Conservation (phyloP, 2,888 invertebrate genomes). For the Entomobrya proxima region DNA sequence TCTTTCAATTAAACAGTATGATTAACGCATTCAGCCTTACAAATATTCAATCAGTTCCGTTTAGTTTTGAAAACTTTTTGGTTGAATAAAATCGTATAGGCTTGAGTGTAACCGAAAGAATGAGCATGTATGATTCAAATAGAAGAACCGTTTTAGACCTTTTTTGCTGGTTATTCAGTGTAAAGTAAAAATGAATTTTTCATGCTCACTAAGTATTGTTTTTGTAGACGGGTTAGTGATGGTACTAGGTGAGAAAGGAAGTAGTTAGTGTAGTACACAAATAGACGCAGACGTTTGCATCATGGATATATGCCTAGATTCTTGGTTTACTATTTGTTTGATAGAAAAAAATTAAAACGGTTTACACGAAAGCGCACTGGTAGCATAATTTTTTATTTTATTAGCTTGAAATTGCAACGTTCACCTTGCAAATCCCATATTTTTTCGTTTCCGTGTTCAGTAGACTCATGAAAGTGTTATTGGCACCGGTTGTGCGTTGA, state of each 20-base stretch:
- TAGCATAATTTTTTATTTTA: neutral
- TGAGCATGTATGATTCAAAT: neutral
- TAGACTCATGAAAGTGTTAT: slow-evolving; percentile 29
- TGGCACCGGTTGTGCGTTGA: slow-evolving; percentile 7
- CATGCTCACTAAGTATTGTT: neutral
- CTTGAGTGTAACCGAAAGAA: neutral
- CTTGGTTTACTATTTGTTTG: too few species aligned
- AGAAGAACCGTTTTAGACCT: slow-evolving; percentile 29
- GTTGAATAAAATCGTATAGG: neutral
- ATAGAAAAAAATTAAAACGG: neutral
- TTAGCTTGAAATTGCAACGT: neutral
- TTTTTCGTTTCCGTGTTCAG: neutral
- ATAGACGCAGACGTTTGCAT: too few species aligned
- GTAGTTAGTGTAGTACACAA: too few species aligned
- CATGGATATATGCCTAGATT: too few species aligned
- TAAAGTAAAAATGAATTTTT: neutral
- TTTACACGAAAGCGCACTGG: neutral
- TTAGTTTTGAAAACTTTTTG: neutral
- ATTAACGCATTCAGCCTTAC: too few species aligned
- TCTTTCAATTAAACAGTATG: too few species aligned
- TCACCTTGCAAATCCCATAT: neutral
- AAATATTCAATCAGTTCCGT: slow-evolving; percentile 38
- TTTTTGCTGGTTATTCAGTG: neutral
- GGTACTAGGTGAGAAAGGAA: neutral
- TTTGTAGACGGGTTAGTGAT: neutral